Evolutionary conservation across 2,888 invertebrate species (phyloP).

Genomic region (Oligia latruncula): DNA sequence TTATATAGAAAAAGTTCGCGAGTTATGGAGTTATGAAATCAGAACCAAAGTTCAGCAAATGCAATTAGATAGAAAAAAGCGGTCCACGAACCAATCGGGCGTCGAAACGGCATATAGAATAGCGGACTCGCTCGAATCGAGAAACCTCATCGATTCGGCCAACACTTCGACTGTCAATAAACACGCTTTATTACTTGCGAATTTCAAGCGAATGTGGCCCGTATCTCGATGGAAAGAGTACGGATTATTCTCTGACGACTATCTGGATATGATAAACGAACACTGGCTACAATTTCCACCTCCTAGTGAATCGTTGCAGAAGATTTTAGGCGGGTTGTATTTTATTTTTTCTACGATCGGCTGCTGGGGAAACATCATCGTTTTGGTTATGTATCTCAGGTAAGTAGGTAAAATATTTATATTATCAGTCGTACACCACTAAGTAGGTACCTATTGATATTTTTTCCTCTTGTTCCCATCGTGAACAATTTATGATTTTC

Average conservation of each 20-base stretch:
- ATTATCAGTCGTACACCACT: background rate
- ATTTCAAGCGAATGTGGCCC: slow-evolving; percentile 84
- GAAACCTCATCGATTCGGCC: slow-evolving; percentile 67
- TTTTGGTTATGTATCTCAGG: slow-evolving; percentile 93
- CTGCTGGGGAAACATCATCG: slow-evolving; percentile 92
- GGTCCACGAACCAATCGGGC: slow-evolving; percentile 63
- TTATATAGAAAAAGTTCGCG: slow-evolving; percentile 54
- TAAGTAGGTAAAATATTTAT: slow-evolving; percentile 88
- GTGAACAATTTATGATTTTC: background rate
- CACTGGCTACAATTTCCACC: slow-evolving; percentile 94
- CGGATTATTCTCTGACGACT: slow-evolving; percentile 90
- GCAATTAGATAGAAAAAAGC: slow-evolving; percentile 65
- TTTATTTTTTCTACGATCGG: slow-evolving; percentile 91
- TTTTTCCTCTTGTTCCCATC: background rate
- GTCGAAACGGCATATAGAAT: slow-evolving; percentile 65
- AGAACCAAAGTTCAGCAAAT: slow-evolving; percentile 57
- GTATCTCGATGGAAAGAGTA: slow-evolving; percentile 86
- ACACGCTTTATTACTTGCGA: slow-evolving; percentile 75
- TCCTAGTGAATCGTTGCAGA: slow-evolving; percentile 90
- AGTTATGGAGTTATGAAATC: slow-evolving; percentile 60
- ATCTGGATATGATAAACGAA: slow-evolving; percentile 91
- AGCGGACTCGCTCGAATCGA: slow-evolving; percentile 62
- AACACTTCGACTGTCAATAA: slow-evolving; percentile 70
- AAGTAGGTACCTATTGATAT: background rate
- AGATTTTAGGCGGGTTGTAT: slow-evolving; percentile 91